Conservation (phyloP, 2,113 vertebrate species). For the Narcine bancroftii region DNA sequence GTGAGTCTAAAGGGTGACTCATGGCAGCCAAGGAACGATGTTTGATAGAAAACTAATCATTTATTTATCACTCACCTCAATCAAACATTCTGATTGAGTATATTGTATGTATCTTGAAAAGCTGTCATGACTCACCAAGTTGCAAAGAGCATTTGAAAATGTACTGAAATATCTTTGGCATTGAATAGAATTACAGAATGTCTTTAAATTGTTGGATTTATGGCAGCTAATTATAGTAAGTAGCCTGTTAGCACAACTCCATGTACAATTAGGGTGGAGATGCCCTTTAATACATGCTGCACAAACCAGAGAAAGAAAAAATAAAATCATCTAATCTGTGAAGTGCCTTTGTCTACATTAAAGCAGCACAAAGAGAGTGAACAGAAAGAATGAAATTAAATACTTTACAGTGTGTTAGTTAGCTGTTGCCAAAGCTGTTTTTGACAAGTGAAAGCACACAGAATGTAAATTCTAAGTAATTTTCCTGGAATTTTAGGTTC, state of each 20-base stretch:
- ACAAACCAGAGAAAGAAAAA: neutral
- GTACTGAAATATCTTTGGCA: neutral
- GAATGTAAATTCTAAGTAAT: neutral
- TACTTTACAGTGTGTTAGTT: neutral
- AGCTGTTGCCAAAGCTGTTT: neutral
- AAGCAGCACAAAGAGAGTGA: neutral
- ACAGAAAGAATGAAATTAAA: neutral
- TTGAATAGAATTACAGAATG: neutral
- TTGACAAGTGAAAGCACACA: neutral
- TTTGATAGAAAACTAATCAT: neutral
- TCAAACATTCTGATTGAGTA: neutral
- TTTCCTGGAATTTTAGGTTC: neutral
- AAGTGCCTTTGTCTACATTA: slow-evolving; percentile 21
- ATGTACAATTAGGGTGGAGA: slow-evolving; percentile 23
- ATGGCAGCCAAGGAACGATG: neutral
- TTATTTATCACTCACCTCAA: neutral
- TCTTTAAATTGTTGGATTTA: slow-evolving; percentile 27
- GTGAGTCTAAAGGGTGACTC: neutral
- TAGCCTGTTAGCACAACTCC: slow-evolving; percentile 21
- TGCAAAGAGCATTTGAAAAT: neutral
- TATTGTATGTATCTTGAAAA: neutral
- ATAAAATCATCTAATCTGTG: neutral
- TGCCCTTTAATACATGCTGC: slow-evolving; percentile 25
- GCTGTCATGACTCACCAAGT: neutral
- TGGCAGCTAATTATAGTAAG: slow-evolving; percentile 2